Conservation (phyloP, 2,888 invertebrate species). For the Drosophila yooni region DNA sequence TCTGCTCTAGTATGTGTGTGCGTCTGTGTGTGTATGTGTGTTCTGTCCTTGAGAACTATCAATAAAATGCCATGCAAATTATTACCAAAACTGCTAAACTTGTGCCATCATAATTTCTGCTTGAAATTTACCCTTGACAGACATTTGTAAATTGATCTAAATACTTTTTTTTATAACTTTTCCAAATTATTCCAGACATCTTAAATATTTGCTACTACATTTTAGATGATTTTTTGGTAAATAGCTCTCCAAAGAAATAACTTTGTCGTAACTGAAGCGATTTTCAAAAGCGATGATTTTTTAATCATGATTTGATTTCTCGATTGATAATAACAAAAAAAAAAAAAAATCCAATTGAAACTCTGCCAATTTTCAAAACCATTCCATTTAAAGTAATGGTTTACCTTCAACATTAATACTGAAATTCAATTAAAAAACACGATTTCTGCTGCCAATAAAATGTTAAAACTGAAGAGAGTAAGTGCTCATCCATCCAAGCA, state of each 20-base stretch:
- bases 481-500: not conserved
- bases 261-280: not conserved
- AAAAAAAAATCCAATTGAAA: too few species aligned
- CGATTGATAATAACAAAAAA: not conserved
- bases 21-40: not conserved
- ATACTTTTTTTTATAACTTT: not conserved
- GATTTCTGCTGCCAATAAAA: not conserved
- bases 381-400: not conserved
- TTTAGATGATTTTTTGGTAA: not conserved
- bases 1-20: slow-evolving; percentile 26
- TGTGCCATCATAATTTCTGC: slow-evolving; percentile 4
- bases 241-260: not conserved
- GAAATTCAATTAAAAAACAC: not conserved
- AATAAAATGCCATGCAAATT: slow-evolving; percentile 45
- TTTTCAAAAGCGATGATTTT: not conserved
- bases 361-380: not conserved
- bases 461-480: not conserved
- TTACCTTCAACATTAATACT: not conserved
- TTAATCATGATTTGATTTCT: not conserved
- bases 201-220: not conserved
- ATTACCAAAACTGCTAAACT: slow-evolving; percentile 15
- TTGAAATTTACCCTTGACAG: slow-evolving; percentile 2
- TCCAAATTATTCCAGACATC: not conserved
- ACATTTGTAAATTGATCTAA: not conserved
- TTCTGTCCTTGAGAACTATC: slow-evolving; percentile 44